Evolutionary conservation across 2,888 invertebrate genomes (phyloP).

Genomic region (Ferrisia virgata): DNA sequence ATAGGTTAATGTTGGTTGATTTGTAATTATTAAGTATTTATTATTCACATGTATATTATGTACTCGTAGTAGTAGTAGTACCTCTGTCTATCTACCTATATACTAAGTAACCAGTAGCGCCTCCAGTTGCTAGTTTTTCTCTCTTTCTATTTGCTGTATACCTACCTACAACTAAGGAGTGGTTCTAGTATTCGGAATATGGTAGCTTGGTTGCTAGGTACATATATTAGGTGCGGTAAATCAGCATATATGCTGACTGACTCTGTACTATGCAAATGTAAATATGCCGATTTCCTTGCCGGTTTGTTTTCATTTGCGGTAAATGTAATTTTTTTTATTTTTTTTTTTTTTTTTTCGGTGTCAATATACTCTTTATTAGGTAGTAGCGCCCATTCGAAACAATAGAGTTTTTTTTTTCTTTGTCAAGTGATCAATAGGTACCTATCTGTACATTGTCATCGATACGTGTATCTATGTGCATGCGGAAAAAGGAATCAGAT

Average conservation of each 20-base stretch:
- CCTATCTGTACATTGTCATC: not conserved
- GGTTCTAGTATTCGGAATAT: not conserved
- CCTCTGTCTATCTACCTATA: no score
- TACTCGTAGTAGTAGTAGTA: not conserved
- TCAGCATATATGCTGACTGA: not conserved
- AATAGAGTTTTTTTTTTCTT: not conserved
- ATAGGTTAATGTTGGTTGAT: not conserved
- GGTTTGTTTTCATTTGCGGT: not conserved
- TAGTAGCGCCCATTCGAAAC: not conserved
- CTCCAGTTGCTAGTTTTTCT: not conserved
- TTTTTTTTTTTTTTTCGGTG: not conserved
- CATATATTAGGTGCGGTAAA: not conserved
- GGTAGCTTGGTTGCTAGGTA: no score
- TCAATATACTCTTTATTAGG: not conserved
- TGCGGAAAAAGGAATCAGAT: not conserved
- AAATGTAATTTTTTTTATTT: not conserved
- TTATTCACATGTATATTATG: not conserved
- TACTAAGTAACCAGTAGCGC: not conserved
- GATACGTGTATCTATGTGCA: no score
- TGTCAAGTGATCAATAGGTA: not conserved
- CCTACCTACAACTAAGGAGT: no score
- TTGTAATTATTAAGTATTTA: not conserved
- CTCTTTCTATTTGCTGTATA: not conserved
- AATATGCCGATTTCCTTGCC: not conserved
- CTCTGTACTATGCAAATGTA: not conserved